Evolutionary conservation across 2,888 invertebrate genomes (phyloP), one percentile per base, ranked within the genome.

Genomic region (Drosophila neotestacea): DNA sequence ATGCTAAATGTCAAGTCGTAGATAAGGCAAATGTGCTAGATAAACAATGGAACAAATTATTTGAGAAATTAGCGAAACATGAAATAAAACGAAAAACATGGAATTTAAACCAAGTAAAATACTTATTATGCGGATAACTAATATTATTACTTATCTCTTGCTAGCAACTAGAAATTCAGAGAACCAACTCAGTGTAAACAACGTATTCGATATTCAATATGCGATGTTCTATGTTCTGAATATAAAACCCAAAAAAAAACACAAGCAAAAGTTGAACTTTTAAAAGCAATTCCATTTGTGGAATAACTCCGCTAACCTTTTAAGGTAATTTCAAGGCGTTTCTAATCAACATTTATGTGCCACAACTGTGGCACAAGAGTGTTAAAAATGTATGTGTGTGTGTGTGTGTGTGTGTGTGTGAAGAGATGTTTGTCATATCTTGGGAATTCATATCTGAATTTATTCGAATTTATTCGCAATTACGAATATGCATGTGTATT

Each of bases 401-500:
- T 2, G 22, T 22, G 22, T 32, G n/a, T 42, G 11, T 41, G 7
- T 50, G 22, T 16, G 34, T 28, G 13, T 13, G 9, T 46, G 28
- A 16, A 9, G 6, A 9, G 34, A 27, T 55, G 32, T 44, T 44
- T 36, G 55, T 44, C 44, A 34, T 13, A 6, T 27, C 34, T 44
- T 27, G 44, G 44, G 34, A 44, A 55, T 55, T 22, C 11, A 13
- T 11, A 39, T 22, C 2, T 22, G 41, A 41, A 54, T 32, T 41
- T 54, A 39, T 48, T 10, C 34, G 54, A 48, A 59, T 70, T 58
- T 73, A 73, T 74, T 73, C 54, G 61, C 65, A 74, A 74, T 73
- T 69, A 69, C 63, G 51, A 38, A 42, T 66, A 41, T 55, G 58
- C 59, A 41, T 55, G 58, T 62, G 27, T 61, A 64, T 69, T 54